phyloP scores from a whole-genome alignment of 2,113 vertebrate genomes.

The Pipa parva region DNA sequence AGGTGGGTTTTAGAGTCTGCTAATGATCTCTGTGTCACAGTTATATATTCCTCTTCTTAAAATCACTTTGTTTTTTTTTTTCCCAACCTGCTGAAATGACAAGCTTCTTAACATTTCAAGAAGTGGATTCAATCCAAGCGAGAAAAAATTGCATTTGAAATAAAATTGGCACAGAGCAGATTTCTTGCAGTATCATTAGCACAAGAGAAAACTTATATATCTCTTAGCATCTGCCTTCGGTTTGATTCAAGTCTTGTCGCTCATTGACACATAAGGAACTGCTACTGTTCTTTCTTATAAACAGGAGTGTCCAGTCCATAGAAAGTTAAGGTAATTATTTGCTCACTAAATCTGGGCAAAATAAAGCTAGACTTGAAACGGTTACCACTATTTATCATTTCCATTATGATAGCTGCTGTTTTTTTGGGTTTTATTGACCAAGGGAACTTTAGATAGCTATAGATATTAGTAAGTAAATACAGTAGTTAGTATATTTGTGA shows the following conservation, averaged over 20 bases:
- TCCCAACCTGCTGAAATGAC: not conserved
- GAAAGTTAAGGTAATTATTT: too few species aligned
- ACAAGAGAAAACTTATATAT: not conserved
- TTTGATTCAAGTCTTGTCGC: not conserved
- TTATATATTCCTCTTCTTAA: not conserved
- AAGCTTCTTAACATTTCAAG: conserved; percentile 5
- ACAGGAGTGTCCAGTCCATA: too few species aligned
- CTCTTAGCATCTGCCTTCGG: not conserved
- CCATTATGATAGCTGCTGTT: too few species aligned
- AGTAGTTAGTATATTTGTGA: too few species aligned
- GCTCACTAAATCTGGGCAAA: too few species aligned
- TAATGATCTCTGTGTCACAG: conserved; percentile 24
- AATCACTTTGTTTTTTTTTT: not conserved
- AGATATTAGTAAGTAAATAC: too few species aligned
- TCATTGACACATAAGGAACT: not conserved
- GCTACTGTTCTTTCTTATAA: too few species aligned
- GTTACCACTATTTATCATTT: too few species aligned
- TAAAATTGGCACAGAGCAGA: not conserved
- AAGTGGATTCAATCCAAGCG: conserved; percentile 8
- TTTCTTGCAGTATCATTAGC: conserved; percentile 2
- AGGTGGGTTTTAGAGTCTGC: not conserved
- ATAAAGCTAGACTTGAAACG: too few species aligned
- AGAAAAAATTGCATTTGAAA: not conserved
- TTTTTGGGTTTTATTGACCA: too few species aligned
- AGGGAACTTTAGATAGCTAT: too few species aligned